Evolutionary conservation across 1,140 invertebrate genomes (phyloP), one percentile per base, ranked within the genome.

Genomic region (Penaeus vannamei): DNA sequence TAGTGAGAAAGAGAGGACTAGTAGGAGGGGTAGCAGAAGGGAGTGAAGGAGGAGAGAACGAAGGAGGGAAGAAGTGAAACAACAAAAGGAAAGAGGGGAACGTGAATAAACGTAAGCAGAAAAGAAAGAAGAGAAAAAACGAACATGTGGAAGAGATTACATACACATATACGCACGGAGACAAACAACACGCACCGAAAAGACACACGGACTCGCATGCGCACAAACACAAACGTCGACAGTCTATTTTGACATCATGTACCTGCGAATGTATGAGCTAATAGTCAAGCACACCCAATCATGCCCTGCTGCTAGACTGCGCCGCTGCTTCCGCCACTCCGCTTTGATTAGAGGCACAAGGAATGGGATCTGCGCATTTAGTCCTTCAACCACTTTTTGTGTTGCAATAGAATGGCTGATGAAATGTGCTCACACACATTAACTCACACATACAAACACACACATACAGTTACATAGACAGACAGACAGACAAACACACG

Each of bases 391-490:
- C 46, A 19, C 46, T 42, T 42, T 42, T 42, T 42, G 36, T 7
- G 36, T 4, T 42, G 36, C 4, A 42, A 42, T 7, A 42, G 36
- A 42, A 7, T 42, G 36, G 36, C 4, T 42, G 36, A 42, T 42
- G 36, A 42, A 42, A 22, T 36, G 46, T 36, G 46, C 3, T n/a
- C 53, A 83, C 53, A 26, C 53, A n/a, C 53, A 61, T n/a, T 20
- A 22, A 83, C 53, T 46, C 53, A 62, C 53, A 61, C 53, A 83
- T 29, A 83, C 53, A 83, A 19, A 83, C 53, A 83, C 53, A 62
- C 53, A 83, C 53, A 72, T 1, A 72, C 32, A 72, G 10, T 23
- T 0, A 19, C 5, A 72, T 17, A 72, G 10, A 22, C 12, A 72
- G 0, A 22, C 32, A 72, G 4, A 2, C 36, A 42, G 4, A 66